Evolutionary conservation across 2,888 invertebrate species (phyloP).

Genomic region (Cantharis nigra): DNA sequence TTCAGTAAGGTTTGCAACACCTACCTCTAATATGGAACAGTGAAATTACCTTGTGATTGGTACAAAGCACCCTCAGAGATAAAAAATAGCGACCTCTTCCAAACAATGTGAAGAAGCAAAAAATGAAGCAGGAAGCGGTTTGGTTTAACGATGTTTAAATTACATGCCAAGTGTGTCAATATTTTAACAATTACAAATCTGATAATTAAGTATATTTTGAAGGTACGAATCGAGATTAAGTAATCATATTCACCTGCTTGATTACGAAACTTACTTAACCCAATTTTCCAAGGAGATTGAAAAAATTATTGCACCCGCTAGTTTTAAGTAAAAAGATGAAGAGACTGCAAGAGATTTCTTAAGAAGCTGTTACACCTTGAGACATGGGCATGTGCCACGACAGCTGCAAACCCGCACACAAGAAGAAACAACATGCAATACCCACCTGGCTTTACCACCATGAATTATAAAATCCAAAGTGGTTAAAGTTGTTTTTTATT

Average conservation of each 20-base stretch:
- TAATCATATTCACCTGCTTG: constrained; percentile 14
- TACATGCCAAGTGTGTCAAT: neutral
- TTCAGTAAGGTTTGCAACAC: neutral
- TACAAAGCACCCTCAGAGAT: neutral
- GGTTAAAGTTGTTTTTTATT: neutral
- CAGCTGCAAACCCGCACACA: constrained; percentile 42
- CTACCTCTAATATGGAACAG: neutral
- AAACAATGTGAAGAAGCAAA: neutral
- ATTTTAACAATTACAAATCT: neutral
- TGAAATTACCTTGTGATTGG: neutral
- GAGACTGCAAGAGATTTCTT: constrained; percentile 31
- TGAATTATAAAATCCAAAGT: constrained; percentile 38
- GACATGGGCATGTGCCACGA: constrained; percentile 44
- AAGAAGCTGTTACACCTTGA: constrained; percentile 38
- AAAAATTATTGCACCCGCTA: constrained; percentile 6
- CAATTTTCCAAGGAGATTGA: constrained; percentile 16
- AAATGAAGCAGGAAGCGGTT: neutral
- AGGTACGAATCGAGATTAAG: neutral
- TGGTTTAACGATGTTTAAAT: neutral
- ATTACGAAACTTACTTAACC: constrained; percentile 17
- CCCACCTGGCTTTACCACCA: constrained; percentile 44
- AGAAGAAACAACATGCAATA: constrained; percentile 37
- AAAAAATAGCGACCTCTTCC: neutral
- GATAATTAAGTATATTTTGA: neutral
- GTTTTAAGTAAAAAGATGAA: constrained; percentile 14